Evolutionary conservation across 2,888 invertebrate genomes (phyloP).

Genomic region (Peribatodes rhomboidaria): DNA sequence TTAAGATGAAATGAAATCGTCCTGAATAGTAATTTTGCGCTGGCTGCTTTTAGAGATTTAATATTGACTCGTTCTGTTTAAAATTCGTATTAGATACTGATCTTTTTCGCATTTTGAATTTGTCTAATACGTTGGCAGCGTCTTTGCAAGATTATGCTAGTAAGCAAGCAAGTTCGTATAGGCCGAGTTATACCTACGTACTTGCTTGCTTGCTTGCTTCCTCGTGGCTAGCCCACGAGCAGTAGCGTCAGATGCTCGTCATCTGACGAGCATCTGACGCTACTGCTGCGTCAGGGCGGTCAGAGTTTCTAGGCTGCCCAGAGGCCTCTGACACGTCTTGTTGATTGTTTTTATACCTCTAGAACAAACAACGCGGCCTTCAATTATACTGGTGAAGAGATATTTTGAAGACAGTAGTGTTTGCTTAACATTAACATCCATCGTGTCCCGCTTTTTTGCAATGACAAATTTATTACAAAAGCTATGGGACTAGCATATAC

Average conservation of each 20-base stretch:
- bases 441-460: not conserved
- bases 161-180: too few species aligned
- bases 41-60: conserved; percentile 27
- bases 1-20: conserved; percentile 38
- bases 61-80: conserved; percentile 31
- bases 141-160: too few species aligned
- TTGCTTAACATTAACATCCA: not conserved
- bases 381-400: too few species aligned
- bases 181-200: too few species aligned
- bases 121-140: not conserved
- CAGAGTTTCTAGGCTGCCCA: too few species aligned
- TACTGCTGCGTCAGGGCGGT: too few species aligned
- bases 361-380: too few species aligned
- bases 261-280: too few species aligned
- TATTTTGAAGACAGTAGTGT: too few species aligned
- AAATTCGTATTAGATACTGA: conserved; percentile 28
- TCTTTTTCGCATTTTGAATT: not conserved
- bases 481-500: not conserved
- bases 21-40: conserved; percentile 35
- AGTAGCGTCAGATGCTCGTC: too few species aligned
- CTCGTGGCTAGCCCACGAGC: not conserved
- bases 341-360: too few species aligned
- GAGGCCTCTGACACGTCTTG: too few species aligned
- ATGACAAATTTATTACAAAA: not conserved
- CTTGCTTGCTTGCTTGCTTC: not conserved